These are phyloP conservation scores for Antigone vipio DNA, from an alignment of 2,113 vertebrate genomes.

Conservation along the genomic window DNA sequence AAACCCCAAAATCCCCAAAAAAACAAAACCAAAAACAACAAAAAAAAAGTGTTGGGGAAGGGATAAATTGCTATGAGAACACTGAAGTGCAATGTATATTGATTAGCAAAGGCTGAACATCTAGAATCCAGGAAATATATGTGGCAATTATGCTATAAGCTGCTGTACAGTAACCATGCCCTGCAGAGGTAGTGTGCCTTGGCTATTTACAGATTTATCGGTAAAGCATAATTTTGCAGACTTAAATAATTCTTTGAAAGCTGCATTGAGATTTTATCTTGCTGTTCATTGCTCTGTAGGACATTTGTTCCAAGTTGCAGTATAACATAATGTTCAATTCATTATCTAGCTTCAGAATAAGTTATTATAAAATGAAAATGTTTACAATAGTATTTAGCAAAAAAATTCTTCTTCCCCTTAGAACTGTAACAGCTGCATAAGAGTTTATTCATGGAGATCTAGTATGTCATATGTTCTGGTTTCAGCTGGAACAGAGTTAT, in stretches of 20 bases:
- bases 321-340: neutral
- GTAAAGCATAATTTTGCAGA: neutral
- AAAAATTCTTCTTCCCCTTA: neutral
- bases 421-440: neutral
- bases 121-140: neutral
- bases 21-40: neutral
- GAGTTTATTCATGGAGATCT: neutral
- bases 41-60: accelerated
- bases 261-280: neutral
- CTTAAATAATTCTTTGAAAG: neutral
- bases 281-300: neutral
- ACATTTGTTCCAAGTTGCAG: neutral
- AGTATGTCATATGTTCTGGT: too few species aligned
- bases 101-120: neutral
- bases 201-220: neutral
- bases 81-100: neutral
- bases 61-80: neutral
- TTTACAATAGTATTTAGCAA: neutral
- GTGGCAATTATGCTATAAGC: neutral
- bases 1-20: neutral
- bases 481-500: too few species aligned
- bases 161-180: neutral
- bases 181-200: neutral
- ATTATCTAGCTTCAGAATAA: neutral
- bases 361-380: neutral